A percentile compares a stretch with the other conserved stretches of the same genome.
phyloP scores from a whole-genome alignment of 2,888 invertebrate genomes.

The Drosophila siamana region DNA sequence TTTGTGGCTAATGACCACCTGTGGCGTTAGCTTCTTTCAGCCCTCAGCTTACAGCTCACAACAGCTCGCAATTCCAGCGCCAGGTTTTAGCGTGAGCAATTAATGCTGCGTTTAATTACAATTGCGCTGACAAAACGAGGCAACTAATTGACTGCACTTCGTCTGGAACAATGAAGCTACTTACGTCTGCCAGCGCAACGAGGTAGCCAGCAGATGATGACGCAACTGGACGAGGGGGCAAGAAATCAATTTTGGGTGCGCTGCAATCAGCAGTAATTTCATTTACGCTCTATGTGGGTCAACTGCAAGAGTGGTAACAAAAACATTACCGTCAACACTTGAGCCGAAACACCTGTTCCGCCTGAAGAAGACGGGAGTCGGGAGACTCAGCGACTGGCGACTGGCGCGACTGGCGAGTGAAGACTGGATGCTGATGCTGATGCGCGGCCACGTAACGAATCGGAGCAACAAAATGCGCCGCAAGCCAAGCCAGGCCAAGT shows the following conservation, averaged over 20 bases:
- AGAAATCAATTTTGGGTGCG: conserved; percentile 57
- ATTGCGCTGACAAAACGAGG: conserved; percentile 62
- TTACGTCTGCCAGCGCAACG: background rate
- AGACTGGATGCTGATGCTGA: conserved; percentile 18
- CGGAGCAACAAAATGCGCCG: conserved; percentile 43
- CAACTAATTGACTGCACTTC: conserved; percentile 53
- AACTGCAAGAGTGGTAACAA: conserved; percentile 70
- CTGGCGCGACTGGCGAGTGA: background rate
- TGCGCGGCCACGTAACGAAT: conserved; percentile 63
- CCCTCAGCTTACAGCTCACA: conserved; percentile 23
- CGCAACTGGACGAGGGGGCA: conserved; percentile 55
- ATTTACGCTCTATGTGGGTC: conserved; percentile 75
- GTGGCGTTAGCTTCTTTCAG: conserved; percentile 32
- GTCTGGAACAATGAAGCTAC: conserved; percentile 19
- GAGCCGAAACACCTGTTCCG: conserved; percentile 17
- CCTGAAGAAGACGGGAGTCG: conserved; percentile 4
- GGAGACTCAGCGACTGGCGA: background rate
- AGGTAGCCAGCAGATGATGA: no score
- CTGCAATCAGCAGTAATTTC: conserved; percentile 67
- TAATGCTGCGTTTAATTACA: conserved; percentile 65
- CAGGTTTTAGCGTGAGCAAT: conserved; percentile 52
- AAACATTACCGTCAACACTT: conserved; percentile 71
- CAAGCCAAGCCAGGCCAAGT: conserved; percentile 31
- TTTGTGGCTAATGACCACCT: conserved; percentile 38
- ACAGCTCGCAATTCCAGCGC: no score